These are phyloP conservation scores for Pediacus dermestoides DNA, from an alignment of 2,888 invertebrate species.

Conservation along the genomic window DNA sequence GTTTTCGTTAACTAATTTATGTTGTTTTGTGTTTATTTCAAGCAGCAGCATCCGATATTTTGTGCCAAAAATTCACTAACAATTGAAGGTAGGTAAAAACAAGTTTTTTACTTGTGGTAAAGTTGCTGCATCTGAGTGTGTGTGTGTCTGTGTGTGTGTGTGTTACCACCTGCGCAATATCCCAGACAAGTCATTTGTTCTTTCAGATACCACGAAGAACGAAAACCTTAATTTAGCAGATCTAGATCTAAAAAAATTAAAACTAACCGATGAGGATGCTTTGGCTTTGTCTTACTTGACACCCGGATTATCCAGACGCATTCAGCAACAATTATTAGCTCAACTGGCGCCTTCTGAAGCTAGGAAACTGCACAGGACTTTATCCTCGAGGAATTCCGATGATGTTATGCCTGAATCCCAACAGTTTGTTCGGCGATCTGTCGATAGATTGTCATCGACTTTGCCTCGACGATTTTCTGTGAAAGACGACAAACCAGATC, in stretches of 20 bases:
- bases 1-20: constrained; percentile 52
- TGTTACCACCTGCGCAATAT: neutral
- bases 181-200: constrained; percentile 11
- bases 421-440: constrained; percentile 25
- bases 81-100: constrained; percentile 44
- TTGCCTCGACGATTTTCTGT: constrained; percentile 49
- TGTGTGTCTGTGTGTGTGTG: constrained; percentile 1
- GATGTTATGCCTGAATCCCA: constrained; percentile 21
- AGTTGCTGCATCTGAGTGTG: too few species aligned
- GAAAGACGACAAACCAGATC: constrained; percentile 22
- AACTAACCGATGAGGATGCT: constrained; percentile 67
- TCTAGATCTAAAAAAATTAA: constrained; percentile 65
- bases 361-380: constrained; percentile 62
- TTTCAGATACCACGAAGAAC: constrained; percentile 44
- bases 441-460: constrained; percentile 39
- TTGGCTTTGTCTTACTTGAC: constrained; percentile 67
- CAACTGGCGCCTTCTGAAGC: constrained; percentile 69
- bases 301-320: constrained; percentile 66
- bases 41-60: constrained; percentile 46
- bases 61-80: constrained; percentile 48
- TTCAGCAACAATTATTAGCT: constrained; percentile 67
- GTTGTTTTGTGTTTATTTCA: constrained; percentile 39
- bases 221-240: constrained; percentile 50
- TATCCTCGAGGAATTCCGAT: constrained; percentile 51
- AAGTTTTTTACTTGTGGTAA: constrained; percentile 22